Conservation (phyloP, 1,140 invertebrate genomes). For the Myzus persicae region DNA sequence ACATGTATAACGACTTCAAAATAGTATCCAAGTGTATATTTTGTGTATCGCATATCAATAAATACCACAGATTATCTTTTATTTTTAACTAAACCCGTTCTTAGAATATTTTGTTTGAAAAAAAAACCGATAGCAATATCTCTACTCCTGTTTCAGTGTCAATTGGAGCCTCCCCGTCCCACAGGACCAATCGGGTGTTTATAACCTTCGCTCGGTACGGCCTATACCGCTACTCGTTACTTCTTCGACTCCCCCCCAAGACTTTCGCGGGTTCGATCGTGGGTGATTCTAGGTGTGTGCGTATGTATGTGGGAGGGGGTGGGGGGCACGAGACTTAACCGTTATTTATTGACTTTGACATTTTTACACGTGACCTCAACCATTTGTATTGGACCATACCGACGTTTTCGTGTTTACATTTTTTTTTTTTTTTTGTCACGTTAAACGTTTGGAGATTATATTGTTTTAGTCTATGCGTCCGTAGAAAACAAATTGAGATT, state of each 20-base stretch:
- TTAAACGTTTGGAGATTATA: neutral
- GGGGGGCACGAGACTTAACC: neutral
- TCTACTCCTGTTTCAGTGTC: neutral
- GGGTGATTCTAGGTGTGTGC: neutral
- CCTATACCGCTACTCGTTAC: neutral
- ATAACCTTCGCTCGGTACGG: neutral
- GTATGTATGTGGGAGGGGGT: no score
- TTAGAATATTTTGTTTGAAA: neutral
- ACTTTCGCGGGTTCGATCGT: neutral
- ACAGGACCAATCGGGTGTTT: neutral
- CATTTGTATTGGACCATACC: neutral
- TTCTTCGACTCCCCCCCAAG: neutral
- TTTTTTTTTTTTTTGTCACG: neutral
- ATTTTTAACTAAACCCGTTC: neutral
- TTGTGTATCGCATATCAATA: no score
- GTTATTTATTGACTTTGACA: conserved; percentile 37
- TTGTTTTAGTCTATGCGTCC: neutral
- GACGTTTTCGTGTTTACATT: neutral
- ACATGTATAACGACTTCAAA: no score
- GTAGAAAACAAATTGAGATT: neutral
- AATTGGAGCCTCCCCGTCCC: neutral
- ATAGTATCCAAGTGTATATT: no score
- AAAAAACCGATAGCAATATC: neutral
- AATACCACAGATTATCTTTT: neutral
- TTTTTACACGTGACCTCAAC: neutral